phyloP scores from a whole-genome alignment of 2,113 vertebrate genomes.

The Nematolebias whitei region DNA sequence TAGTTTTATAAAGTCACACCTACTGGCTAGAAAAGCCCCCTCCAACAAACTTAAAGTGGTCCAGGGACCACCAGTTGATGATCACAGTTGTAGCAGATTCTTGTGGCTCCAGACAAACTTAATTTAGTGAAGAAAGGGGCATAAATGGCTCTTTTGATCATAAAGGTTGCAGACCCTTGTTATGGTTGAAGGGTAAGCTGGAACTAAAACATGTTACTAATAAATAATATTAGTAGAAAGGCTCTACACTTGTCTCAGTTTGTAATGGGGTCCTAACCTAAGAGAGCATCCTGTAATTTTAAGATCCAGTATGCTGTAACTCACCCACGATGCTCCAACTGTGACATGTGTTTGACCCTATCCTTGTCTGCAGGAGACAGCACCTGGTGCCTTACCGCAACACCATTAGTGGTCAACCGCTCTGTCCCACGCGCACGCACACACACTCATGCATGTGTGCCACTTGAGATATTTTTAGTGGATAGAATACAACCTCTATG shows the following conservation, averaged over 20 bases:
- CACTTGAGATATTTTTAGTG: slow-evolving; percentile 60
- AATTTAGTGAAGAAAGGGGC: too few species aligned
- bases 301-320: slow-evolving; percentile 10
- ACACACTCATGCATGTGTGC: slow-evolving; percentile 10
- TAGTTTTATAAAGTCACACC: too few species aligned
- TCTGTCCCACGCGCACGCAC: slow-evolving; percentile 26
- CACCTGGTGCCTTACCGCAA: slow-evolving; percentile 71
- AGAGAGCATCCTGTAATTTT: slow-evolving; percentile 43
- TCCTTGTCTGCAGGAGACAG: slow-evolving; percentile 47
- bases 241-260: neutral
- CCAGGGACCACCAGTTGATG: too few species aligned
- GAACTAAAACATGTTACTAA: slow-evolving; percentile 13
- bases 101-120: too few species aligned
- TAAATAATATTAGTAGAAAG: slow-evolving; percentile 4
- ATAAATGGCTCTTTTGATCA: too few species aligned
- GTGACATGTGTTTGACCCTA: slow-evolving; percentile 70
- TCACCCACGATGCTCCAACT: slow-evolving; percentile 23
- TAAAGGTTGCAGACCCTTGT: too few species aligned
- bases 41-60: too few species aligned
- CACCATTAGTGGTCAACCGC: slow-evolving; percentile 67
- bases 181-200: neutral
- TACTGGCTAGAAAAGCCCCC: too few species aligned
- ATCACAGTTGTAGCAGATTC: too few species aligned
- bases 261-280: slow-evolving; percentile 28
- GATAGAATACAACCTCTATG: slow-evolving; percentile 50